These are phyloP conservation scores for Baccha elongata DNA, from an alignment of 2,888 invertebrate genomes.

Conservation along the genomic window DNA sequence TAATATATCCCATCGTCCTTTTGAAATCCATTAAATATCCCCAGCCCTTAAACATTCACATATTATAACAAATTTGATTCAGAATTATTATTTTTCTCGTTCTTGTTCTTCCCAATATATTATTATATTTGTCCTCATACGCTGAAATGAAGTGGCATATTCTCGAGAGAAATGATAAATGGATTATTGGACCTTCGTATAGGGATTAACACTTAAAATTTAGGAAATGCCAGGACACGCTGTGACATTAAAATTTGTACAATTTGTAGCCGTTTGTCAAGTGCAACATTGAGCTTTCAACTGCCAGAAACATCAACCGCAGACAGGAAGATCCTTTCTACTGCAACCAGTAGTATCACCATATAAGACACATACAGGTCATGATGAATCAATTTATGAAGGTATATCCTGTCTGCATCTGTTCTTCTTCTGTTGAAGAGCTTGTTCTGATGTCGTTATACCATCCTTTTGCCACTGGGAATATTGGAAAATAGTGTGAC, in stretches of 20 bases:
- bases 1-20: slow-evolving; percentile 12
- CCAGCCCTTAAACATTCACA: too few species aligned
- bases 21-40: slow-evolving; percentile 33
- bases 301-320: slow-evolving; percentile 63
- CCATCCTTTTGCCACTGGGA: slow-evolving; percentile 57
- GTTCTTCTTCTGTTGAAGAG: slow-evolving; percentile 52
- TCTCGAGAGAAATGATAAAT: slow-evolving; percentile 63
- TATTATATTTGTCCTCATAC: slow-evolving; percentile 25
- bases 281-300: slow-evolving; percentile 74
- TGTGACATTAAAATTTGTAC: slow-evolving; percentile 77
- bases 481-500: slow-evolving; percentile 72
- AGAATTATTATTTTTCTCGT: slow-evolving; percentile 65
- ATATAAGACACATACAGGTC: slow-evolving; percentile 33
- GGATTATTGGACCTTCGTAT: slow-evolving; percentile 64
- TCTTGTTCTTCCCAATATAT: neutral
- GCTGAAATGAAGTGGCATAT: slow-evolving; percentile 32
- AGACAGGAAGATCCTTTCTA: slow-evolving; percentile 25
- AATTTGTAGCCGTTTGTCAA: slow-evolving; percentile 79
- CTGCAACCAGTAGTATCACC: neutral
- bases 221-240: slow-evolving; percentile 63
- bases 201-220: slow-evolving; percentile 72
- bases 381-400: slow-evolving; percentile 73
- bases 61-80: slow-evolving; percentile 64
- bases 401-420: slow-evolving; percentile 57
- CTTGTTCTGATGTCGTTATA: slow-evolving; percentile 71